These are phyloP conservation scores for Garrulus glandarius DNA, from an alignment of 2,797 vertebrate genomes.

Conservation along the genomic window DNA sequence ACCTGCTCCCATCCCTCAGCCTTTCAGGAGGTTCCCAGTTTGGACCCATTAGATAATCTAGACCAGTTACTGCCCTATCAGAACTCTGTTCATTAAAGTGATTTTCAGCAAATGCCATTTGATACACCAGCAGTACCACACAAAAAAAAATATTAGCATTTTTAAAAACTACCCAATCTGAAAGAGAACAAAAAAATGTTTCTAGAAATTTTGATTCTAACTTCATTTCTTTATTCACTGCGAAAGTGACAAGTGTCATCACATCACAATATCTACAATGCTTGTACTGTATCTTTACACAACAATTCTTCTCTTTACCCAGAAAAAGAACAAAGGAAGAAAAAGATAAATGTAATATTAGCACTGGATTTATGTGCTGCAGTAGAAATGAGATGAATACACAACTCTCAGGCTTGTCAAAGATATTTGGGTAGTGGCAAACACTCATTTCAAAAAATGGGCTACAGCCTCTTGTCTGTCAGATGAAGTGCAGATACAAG, in stretches of 20 bases:
- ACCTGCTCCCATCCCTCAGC: neutral
- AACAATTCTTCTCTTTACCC: conserved; percentile 31
- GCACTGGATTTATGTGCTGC: neutral
- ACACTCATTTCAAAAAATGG: conserved; percentile 32
- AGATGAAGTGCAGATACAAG: conserved; percentile 11
- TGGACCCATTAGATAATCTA: neutral
- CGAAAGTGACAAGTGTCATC: conserved; percentile 16
- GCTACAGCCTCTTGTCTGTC: conserved; percentile 3
- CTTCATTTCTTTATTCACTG: neutral
- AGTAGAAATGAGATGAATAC: conserved; percentile 32
- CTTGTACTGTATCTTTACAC: neutral
- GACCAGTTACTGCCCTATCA: neutral
- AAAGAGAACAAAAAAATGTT: conserved; percentile 9
- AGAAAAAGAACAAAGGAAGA: conserved; percentile 23
- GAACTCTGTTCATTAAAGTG: neutral
- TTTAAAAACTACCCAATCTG: neutral
- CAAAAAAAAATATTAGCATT: neutral
- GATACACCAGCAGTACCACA: neutral
- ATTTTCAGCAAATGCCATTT: neutral
- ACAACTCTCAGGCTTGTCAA: conserved; percentile 27
- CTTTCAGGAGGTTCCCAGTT: neutral
- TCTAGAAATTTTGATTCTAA: conserved; percentile 26
- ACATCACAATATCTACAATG: neutral
- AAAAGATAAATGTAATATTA: conserved; percentile 35
- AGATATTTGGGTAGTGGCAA: conserved; percentile 21